Base-by-base conservation (phyloP, 1,140 invertebrate genomes). In the Saccostrea glomerata region DNA sequence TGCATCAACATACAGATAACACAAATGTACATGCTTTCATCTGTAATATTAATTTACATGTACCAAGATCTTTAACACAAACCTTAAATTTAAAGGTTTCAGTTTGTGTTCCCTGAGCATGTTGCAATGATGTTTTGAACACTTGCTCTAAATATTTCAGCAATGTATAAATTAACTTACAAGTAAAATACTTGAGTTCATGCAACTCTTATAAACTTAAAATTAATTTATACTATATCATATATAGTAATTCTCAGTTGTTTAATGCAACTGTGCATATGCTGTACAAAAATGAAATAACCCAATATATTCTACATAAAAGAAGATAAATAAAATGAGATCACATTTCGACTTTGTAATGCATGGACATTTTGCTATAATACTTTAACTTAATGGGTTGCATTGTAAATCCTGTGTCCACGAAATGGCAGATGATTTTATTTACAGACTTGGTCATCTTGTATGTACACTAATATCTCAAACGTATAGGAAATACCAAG, bases 191-290 rank as follows among this genome's bases (percentile, higher is more conserved):
- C 25, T 77, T 30, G 23, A 77, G 70, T 77, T 77, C 30, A 77
- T 77, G 13, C 25, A 77, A 23, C 23, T 77, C 23, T 25, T 30
- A 77, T 77, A 25, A 77, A 77, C 70, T 77, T 77, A 77, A 30
- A 77, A 77, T 77, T 77, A 30, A 77, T 30, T 77, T 36, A 77
- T 36, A 30, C 70, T 30, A 77, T 77, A 77, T 77, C 12, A 77
- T 30, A 77, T 77, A 77, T 77, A 77, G 70, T 77, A 30, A 25
- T 77, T 25, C 15, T 77, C 70, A 77, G 70, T 77, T 77, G 70
- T 77, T 77, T 77, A 77, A 77, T 77, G 70, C 70, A 77, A 77
- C 70, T 77, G 70, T 77, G 70, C 70, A 77, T 77, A 77, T 77
- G 70, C 70, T 77, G 70, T 77, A 77, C 70, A 77, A 77, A 77